Base-by-base conservation (phyloP, 30 jellyfish, hydroid and myxozoan species). In the Aurelia sp. region DNA sequence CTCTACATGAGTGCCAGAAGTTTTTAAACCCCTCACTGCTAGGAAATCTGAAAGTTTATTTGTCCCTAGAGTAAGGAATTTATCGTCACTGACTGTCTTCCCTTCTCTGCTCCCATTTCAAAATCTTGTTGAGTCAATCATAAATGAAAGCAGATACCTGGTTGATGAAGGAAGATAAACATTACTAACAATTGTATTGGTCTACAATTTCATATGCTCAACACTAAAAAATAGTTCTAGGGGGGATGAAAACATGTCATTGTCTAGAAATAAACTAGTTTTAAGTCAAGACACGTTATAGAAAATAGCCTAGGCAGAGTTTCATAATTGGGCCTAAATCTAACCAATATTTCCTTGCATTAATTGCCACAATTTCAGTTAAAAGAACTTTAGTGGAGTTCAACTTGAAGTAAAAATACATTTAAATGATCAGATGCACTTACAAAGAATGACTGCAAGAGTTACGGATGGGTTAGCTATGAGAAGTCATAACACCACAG, bases 1-100 rank as follows among this genome's bases (percentile, higher is more conserved):
- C 86, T 80, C 86, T 50, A 80, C 90, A 27, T 40, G 66, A 16
- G 82, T 65, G 30, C 90, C 90, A 18, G 90, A 61, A 13, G 90
- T 62, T 57, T 68, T 80, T 30, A 80, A 52, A 35, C 89, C 90
- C n/a, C 88, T 82, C 30, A 80, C 90, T 19, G 90, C 53, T 66
- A 80, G 72, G 63, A 55, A 77, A 61, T 65, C 60, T 47, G 82
- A 47, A 21, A 77, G 60, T 48, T 60, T 62, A 30, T 74, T 74
- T 33, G 61, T 60, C 47, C 70, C 57, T 0, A 77, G 60, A 55
- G 62, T 62, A 21, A 77, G 69, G 69, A 77, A 77, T 74, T 31
- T 65, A 30, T 65, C 53, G 18, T 65, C 1, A 19, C 75, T 30
- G 50, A 65, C 15, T 65, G 41, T 65, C 50, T 65, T 21, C 75